phyloP scores from a whole-genome alignment of 2,888 invertebrate species.

The Troilus luridus region DNA sequence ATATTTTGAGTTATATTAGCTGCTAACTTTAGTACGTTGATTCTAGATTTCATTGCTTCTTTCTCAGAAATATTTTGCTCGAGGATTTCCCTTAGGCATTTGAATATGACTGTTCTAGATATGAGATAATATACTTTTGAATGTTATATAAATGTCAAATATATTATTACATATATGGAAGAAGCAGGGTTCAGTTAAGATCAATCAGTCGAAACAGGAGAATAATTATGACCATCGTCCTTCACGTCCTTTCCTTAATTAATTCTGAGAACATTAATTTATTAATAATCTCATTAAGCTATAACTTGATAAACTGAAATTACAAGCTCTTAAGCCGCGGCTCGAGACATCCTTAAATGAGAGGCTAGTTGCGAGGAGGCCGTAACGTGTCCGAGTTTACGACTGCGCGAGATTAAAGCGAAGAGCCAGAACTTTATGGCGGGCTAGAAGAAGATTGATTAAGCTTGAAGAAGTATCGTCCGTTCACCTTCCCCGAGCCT shows the following conservation, averaged over 20 bases:
- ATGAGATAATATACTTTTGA: too few species aligned
- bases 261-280: not conserved
- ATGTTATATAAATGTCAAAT: too few species aligned
- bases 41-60: too few species aligned
- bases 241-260: not conserved
- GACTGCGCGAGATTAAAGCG: conserved; percentile 10
- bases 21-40: too few species aligned
- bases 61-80: too few species aligned
- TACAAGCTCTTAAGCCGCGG: not conserved
- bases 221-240: too few species aligned
- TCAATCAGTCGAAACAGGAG: too few species aligned
- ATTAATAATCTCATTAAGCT: not conserved
- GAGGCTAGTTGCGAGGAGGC: not conserved
- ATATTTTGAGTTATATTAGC: too few species aligned
- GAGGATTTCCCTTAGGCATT: too few species aligned
- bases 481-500: not conserved
- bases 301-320: not conserved
- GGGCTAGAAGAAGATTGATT: conserved; percentile 42
- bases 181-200: too few species aligned
- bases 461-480: conserved; percentile 36
- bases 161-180: too few species aligned
- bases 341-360: not conserved
- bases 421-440: conserved; percentile 27
- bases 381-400: conserved; percentile 35
- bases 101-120: too few species aligned